Evolutionary conservation across 2,888 invertebrate species (phyloP).

Genomic region (Archips crataeganus): DNA sequence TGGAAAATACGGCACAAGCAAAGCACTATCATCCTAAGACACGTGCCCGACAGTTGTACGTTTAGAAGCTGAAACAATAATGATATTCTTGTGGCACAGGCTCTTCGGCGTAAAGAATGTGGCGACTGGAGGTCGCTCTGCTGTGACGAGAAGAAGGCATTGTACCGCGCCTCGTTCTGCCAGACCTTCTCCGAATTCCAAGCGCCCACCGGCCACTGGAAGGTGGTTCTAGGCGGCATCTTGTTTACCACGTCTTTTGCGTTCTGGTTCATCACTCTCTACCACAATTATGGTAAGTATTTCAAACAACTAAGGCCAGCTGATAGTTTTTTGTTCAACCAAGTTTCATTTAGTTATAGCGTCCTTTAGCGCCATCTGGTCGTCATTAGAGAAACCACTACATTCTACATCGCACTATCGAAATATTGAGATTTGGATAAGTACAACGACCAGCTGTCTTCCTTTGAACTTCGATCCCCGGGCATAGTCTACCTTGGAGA

Average conservation of each 20-base stretch:
- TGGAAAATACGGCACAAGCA: too few relatives aligned
- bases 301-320: too few relatives aligned
- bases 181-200: conserved; percentile 96
- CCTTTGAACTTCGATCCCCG: too few relatives aligned
- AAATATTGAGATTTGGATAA: too few relatives aligned
- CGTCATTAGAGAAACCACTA: too few relatives aligned
- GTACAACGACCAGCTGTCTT: too few relatives aligned
- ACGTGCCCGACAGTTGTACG: neutral
- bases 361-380: too few relatives aligned
- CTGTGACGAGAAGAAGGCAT: conserved; percentile 96
- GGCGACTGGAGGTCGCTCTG: conserved; percentile 97
- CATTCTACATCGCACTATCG: too few relatives aligned
- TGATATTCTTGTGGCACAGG: conserved; percentile 69
- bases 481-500: too few relatives aligned
- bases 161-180: conserved; percentile 97
- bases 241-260: conserved; percentile 82
- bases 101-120: conserved; percentile 95
- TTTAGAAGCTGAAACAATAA: neutral
- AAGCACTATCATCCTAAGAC: too few relatives aligned
- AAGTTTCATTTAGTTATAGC: too few relatives aligned
- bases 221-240: conserved; percentile 87
- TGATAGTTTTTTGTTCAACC: too few relatives aligned
- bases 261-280: conserved; percentile 84
- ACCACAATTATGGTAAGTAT: conserved; percentile 86
- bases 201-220: conserved; percentile 94